These are phyloP conservation scores for Arvicola amphibius DNA, from an alignment of 2,797 vertebrate species.

Conservation along the genomic window DNA sequence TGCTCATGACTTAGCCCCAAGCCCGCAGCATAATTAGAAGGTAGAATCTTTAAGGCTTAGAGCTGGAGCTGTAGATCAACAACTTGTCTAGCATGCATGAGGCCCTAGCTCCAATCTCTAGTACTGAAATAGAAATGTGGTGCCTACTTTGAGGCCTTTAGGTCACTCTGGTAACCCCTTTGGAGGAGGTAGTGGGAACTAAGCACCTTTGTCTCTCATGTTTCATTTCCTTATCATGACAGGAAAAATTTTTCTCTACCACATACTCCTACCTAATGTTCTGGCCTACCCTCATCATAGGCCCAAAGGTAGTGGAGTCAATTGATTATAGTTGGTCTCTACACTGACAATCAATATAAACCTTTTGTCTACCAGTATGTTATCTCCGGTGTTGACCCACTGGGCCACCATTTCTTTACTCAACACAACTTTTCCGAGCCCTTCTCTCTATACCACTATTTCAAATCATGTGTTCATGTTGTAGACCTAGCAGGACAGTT, in stretches of 20 bases:
- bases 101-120: not conserved
- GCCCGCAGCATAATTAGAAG: not conserved
- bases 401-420: no score
- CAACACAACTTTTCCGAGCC: not conserved
- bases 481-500: not conserved
- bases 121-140: not conserved
- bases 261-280: not conserved
- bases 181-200: not conserved
- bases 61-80: not conserved
- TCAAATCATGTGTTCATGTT: not conserved
- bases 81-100: not conserved
- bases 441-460: not conserved
- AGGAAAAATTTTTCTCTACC: not conserved
- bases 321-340: not conserved
- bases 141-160: not conserved
- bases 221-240: not conserved
- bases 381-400: not conserved
- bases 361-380: not conserved
- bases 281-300: not conserved
- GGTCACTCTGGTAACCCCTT: not conserved
- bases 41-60: not conserved
- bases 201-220: not conserved
- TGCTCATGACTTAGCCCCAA: not conserved
- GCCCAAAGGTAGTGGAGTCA: no score
- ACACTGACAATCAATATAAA: not conserved